Percentiles rank a stretch among this genome's conserved stretches.
These are phyloP conservation scores for Drosophila greeni DNA, from an alignment of 2,888 invertebrate species.

Conservation along the genomic window DNA sequence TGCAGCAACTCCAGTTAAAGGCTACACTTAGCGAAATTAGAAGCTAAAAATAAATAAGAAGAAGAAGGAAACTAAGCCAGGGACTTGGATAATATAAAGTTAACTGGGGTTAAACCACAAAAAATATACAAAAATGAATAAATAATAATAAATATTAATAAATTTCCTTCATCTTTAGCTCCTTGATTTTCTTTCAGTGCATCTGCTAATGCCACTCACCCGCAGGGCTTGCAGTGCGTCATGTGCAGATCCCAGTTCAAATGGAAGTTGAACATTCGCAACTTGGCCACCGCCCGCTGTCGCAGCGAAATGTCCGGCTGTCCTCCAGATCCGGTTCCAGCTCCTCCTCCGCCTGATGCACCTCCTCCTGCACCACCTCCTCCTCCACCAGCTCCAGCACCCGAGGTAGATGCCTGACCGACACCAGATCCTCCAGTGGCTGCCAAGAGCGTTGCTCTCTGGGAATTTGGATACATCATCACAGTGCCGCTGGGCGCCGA, in stretches of 20 bases:
- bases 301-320: slow-evolving; percentile 77
- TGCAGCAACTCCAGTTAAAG: slow-evolving; percentile 57
- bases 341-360: neutral
- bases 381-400: neutral
- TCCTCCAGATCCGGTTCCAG: slow-evolving; percentile 44
- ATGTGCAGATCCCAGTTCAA: slow-evolving; percentile 79
- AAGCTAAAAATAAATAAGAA: neutral
- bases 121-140: neutral
- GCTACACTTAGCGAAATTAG: slow-evolving; percentile 3
- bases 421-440: slow-evolving; percentile 23
- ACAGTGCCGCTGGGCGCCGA: slow-evolving; percentile 77
- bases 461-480: slow-evolving; percentile 76
- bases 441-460: slow-evolving; percentile 44
- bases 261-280: slow-evolving; percentile 79
- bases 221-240: slow-evolving; percentile 79
- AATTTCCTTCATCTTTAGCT: neutral
- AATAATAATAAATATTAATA: neutral
- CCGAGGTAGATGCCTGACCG: slow-evolving; percentile 21
- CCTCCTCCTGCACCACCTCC: neutral
- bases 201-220: slow-evolving; percentile 72
- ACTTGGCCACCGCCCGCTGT: slow-evolving; percentile 79
- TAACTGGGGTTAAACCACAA: neutral
- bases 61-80: neutral
- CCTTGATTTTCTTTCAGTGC: neutral
- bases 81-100: neutral